Evolutionary conservation across 2,797 vertebrate species (phyloP).

Genomic region (Leptodactylus fallax): DNA sequence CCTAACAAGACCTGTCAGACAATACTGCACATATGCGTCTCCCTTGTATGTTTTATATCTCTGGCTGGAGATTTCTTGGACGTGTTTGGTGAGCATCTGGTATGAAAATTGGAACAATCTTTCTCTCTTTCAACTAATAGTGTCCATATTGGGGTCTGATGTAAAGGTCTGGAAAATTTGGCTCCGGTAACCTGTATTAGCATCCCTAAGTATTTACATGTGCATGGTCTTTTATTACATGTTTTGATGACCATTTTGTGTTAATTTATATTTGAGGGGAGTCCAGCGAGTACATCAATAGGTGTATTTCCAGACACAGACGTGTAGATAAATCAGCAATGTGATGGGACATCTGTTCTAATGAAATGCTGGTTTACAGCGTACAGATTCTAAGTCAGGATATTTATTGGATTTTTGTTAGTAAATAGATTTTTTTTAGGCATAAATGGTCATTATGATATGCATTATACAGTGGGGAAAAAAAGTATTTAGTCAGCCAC

Average conservation of each 20-base stretch:
- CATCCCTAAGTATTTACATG: neutral
- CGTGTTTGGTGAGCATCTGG: neutral
- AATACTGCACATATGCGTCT: neutral
- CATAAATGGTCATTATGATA: neutral
- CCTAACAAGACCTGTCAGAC: neutral
- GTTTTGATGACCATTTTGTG: conserved; percentile 4
- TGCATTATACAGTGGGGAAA: too few species aligned
- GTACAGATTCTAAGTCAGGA: neutral
- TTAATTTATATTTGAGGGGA: neutral
- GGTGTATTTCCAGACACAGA: neutral
- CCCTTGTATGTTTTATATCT: neutral
- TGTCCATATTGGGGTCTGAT: neutral
- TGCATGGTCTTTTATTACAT: neutral
- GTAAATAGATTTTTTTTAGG: neutral
- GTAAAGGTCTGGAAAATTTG: neutral
- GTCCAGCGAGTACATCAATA: neutral
- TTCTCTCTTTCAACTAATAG: neutral
- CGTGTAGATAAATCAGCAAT: neutral
- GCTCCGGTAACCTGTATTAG: neutral
- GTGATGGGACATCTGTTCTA: neutral
- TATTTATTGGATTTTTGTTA: neutral
- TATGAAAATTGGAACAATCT: neutral
- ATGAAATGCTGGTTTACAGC: neutral
- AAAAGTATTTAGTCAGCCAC: too few species aligned
- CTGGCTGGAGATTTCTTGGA: neutral